Evolutionary conservation across 1,140 invertebrate genomes (phyloP).

Genomic region (Cotesia glomerata): DNA sequence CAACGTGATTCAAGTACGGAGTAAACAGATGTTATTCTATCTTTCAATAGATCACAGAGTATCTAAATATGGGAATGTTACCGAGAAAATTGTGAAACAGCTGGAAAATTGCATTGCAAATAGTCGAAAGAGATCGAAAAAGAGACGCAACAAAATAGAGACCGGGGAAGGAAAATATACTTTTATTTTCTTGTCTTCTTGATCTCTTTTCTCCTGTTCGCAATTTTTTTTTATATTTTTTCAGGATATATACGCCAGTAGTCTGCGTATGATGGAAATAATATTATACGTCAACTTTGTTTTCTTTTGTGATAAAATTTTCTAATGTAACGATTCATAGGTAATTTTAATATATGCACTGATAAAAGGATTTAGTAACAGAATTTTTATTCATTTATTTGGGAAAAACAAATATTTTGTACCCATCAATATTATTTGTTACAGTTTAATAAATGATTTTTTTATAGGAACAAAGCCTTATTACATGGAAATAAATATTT

Average conservation of each 20-base stretch:
- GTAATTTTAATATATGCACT: no score
- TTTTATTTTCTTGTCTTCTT: constrained; percentile 13
- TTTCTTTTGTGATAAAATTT: neutral
- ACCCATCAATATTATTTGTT: no score
- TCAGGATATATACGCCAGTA: no score
- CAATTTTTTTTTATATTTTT: no score
- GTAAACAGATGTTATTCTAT: constrained; percentile 10
- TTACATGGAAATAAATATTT: no score
- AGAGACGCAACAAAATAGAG: neutral
- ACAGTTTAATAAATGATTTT: no score
- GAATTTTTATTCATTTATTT: no score
- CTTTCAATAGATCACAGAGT: constrained; percentile 13
- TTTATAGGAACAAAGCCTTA: no score
- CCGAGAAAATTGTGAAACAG: constrained; percentile 20
- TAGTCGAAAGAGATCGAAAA: constrained; percentile 7
- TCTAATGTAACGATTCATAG: no score
- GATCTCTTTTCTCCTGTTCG: neutral
- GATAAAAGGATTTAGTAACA: no score
- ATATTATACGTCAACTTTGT: neutral
- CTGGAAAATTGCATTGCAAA: constrained; percentile 29
- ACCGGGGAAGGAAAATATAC: neutral
- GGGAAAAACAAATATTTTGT: no score
- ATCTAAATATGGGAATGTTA: constrained; percentile 18
- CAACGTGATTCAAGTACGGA: neutral
- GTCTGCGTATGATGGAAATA: no score